Evolutionary conservation across 2,797 vertebrate genomes (phyloP).

Genomic region (Furcifer pardalis): DNA sequence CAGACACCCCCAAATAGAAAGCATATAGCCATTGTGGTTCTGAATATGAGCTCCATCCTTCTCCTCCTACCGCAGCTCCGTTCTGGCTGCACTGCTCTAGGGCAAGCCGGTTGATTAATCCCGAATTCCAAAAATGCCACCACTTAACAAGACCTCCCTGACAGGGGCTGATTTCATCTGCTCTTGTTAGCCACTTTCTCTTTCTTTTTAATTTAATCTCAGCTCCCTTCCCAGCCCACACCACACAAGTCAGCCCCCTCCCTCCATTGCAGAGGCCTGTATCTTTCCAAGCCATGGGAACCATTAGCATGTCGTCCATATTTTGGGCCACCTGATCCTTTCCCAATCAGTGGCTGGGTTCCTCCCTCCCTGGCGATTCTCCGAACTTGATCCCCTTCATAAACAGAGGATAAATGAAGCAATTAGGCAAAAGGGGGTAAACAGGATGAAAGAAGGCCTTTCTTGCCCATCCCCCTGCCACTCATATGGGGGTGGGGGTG

Average conservation of each 20-base stretch:
- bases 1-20: no score
- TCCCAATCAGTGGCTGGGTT: constrained; percentile 56
- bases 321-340: constrained; percentile 50
- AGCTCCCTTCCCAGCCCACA: not conserved
- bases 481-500: not conserved
- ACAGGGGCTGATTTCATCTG: not conserved
- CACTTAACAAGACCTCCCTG: not conserved
- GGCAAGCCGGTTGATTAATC: not conserved
- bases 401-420: constrained; percentile 67
- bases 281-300: constrained; percentile 41
- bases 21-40: no score
- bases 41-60: no score
- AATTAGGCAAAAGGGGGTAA: constrained; percentile 65
- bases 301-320: constrained; percentile 36
- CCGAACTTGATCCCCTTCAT: constrained; percentile 59
- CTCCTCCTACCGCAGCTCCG: no score
- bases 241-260: not conserved
- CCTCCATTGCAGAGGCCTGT: not conserved
- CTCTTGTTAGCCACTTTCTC: not conserved
- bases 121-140: not conserved
- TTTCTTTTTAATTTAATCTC: not conserved
- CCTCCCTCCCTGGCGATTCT: constrained; percentile 41
- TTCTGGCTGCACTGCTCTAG: not conserved
- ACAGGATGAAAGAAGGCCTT: constrained; percentile 62
- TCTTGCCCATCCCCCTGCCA: constrained; percentile 8